phyloP scores from a whole-genome alignment of 2,888 invertebrate species.

The Andrena hattorfiana region DNA sequence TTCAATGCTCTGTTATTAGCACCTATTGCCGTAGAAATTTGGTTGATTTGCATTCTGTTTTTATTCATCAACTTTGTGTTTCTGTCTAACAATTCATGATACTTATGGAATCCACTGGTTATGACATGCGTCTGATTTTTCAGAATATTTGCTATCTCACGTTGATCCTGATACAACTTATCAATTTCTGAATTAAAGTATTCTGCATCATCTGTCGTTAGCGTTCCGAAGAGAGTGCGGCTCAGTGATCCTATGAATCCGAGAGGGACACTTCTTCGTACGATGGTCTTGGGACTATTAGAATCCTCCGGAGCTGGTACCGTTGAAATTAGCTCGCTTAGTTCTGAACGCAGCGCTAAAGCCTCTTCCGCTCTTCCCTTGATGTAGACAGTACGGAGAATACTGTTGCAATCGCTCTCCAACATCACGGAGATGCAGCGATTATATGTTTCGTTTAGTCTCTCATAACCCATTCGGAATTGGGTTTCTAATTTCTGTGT shows the following conservation, averaged over 20 bases:
- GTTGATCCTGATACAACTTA: background rate
- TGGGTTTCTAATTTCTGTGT: background rate
- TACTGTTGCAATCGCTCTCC: background rate
- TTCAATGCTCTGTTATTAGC: accelerated
- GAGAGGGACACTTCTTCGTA: background rate
- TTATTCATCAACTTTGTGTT: background rate
- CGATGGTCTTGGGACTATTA: background rate
- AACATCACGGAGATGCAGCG: background rate
- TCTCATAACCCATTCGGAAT: background rate
- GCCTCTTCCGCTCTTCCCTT: background rate
- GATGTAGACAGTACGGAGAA: background rate
- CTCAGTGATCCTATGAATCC: background rate
- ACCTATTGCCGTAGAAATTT: background rate
- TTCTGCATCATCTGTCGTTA: background rate
- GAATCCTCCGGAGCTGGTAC: background rate
- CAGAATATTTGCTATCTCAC: background rate
- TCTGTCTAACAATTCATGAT: background rate
- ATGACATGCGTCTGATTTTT: background rate
- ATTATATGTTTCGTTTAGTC: background rate
- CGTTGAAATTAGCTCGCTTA: background rate
- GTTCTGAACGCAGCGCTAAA: background rate
- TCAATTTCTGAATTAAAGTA: background rate
- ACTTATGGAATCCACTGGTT: background rate
- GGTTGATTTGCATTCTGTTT: background rate
- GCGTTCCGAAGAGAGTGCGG: background rate